Evolutionary conservation across 1,140 invertebrate species (phyloP).

Genomic region (Euglossa dilemma): DNA sequence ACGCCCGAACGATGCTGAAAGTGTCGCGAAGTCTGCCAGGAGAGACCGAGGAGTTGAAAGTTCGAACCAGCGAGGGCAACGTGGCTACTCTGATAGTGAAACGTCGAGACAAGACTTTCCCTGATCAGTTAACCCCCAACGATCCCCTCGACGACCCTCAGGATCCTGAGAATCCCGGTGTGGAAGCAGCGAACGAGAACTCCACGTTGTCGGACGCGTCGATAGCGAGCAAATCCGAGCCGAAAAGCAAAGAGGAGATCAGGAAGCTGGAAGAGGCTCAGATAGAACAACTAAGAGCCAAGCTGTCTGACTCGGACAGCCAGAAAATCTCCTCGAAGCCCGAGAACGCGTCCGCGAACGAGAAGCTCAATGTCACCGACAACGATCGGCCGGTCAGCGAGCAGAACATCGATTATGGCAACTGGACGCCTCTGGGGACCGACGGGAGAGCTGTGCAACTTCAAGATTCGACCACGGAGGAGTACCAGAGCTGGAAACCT

Average conservation of each 20-base stretch:
- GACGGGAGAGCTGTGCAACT: slow-evolving; percentile 55
- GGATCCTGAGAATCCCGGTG: background rate
- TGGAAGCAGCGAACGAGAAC: background rate
- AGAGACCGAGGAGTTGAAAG: slow-evolving; percentile 88
- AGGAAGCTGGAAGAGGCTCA: slow-evolving; percentile 63
- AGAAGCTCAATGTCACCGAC: background rate
- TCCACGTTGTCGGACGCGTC: background rate
- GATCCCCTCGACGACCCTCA: background rate
- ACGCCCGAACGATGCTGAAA: slow-evolving; percentile 88
- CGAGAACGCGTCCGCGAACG: background rate
- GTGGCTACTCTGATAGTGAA: slow-evolving; percentile 90
- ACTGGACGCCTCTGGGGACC: slow-evolving; percentile 70
- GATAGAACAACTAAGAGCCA: slow-evolving; percentile 60
- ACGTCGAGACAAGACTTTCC: slow-evolving; percentile 83
- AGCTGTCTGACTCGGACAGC: slow-evolving; percentile 19
- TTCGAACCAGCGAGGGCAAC: slow-evolving; percentile 88
- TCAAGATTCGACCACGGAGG: slow-evolving; percentile 49
- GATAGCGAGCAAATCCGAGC: background rate
- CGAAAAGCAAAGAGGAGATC: slow-evolving; percentile 51
- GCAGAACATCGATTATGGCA: slow-evolving; percentile 68
- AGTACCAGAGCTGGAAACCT: slow-evolving; percentile 73
- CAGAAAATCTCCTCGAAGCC: background rate
- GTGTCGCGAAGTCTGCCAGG: slow-evolving; percentile 89
- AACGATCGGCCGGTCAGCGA: slow-evolving; percentile 20
- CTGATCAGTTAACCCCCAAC: background rate